Base-by-base conservation (phyloP, 2,113 vertebrate species). In the Aviceda subcristata region DNA sequence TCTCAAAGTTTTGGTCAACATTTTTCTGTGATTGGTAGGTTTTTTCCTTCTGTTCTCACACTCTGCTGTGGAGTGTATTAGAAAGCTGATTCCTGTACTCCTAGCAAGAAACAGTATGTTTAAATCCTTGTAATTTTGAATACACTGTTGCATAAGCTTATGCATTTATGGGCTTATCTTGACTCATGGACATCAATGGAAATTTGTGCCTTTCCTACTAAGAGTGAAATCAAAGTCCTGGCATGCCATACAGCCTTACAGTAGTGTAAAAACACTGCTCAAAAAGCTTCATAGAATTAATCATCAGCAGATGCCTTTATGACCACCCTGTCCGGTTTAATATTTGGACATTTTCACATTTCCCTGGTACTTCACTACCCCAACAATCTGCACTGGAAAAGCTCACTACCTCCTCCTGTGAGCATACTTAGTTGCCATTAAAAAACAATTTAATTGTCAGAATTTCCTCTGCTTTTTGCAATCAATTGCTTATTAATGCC, bases 401-500 rank as follows among this genome's bases (percentile, higher is more conserved):
- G 68, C 67, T 92, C 50, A 55, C 36, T 73, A 51, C 64, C 29
- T 89, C 62, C 82, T 93, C 60, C 94, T 94, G 81, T 71, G 86
- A 94, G 45, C 66, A 74, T 55, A 71, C 67, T 88, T 56, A 88
- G 72, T 50, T 88, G 79, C 57, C 55, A 87, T 87, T 92, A 94
- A 83, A 94, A 91, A 80, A 6, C 80, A 75, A 90, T 91, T 57
- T 12, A 4, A 86, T 85, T 94, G 87, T 82, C 76, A 94, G 69
- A 94, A 90, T 95, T 81, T 96, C 55, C 48, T 86, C 81, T 86
- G 68, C 21, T 91, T 95, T 92, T 86, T 80, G 79, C 81, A 90
- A 94, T 92, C 94, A 96, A 92, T 95, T 96, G 79, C 76, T 96
- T 96, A 93, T 92, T 96, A 96, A 94, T 93, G 86, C 53, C 96